Evolutionary conservation across 2,797 vertebrate genomes (phyloP), one percentile per base, ranked within the genome.

Genomic region (Crax fasciolata): DNA sequence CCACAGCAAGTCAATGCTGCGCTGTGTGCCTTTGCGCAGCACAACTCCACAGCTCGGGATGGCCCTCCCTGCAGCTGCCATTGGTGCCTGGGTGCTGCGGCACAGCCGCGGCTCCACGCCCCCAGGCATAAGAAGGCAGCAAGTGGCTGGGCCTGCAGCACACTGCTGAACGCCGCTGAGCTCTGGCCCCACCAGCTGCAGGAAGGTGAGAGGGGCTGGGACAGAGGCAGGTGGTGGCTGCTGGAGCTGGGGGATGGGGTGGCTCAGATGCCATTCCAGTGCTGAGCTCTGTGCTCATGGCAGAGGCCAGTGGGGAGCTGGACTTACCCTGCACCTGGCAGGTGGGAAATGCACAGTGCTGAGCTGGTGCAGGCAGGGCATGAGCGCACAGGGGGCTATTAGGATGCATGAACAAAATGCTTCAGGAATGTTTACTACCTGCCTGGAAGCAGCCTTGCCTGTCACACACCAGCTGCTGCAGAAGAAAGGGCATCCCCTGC

Each of bases 131-230:
- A 93, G 70, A 91, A 55, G 54, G 11, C 57, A 3, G 48, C 2
- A 4, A 3, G 30, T 4, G 3, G 35, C 28, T 2, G 1, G n/a
- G 10, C 30, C 30, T 55, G 7, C 0, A 1, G 49, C 3, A 0
- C 30, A 6, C 4, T 10, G 13, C 27, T 43, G 61, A 30, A 4
- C 44, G n/a, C 2, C 14, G 55, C 65, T 4, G 24, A 14, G 59
- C 46, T 49, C 14, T n/a, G 61, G 89, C 65, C 44, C n/a, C 6
- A 11, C 6, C 3, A 6, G 14, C 43, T 35, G 59, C 68, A 15
- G 12, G 9, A 11, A 89, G 85, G 93, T 91, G 88, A 94, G 93
- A 75, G 6, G 27, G 66, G 70, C 43, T 0, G 6, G 27, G 68
- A 57, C 17, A 28, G 24, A 6, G 39, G 30, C 12, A 18, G 30